phyloP scores from a whole-genome alignment of 2,888 invertebrate genomes.

The Lobophora halterata region DNA sequence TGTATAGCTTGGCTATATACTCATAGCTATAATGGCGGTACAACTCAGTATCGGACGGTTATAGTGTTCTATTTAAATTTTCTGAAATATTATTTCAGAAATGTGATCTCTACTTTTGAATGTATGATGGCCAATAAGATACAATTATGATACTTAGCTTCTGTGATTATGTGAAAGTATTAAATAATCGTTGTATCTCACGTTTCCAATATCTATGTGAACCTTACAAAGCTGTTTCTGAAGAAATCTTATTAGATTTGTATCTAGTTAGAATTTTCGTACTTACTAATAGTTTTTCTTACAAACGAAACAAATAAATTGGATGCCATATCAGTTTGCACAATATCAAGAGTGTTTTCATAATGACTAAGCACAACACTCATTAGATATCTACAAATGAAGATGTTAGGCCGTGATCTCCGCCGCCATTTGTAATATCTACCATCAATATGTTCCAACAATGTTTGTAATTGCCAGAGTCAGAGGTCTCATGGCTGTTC shows the following conservation, averaged over 20 bases:
- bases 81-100: constrained; percentile 5
- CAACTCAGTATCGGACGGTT: constrained; percentile 15
- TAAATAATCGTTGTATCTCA: too few species aligned
- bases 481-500: constrained; percentile 51
- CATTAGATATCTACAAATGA: constrained; percentile 36
- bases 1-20: constrained; percentile 13
- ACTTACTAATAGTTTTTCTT: not conserved
- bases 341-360: constrained; percentile 6
- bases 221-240: too few species aligned
- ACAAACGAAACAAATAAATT: too few species aligned
- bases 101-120: constrained; percentile 4
- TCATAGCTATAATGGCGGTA: constrained; percentile 12
- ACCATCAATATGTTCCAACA: constrained; percentile 41
- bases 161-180: too few species aligned
- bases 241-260: constrained; percentile 3
- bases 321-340: too few species aligned
- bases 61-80: constrained; percentile 16
- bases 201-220: too few species aligned
- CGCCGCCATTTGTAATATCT: constrained; percentile 37
- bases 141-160: too few species aligned
- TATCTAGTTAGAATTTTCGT: constrained; percentile 1
- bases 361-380: constrained; percentile 34
- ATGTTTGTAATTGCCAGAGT: constrained; percentile 57
- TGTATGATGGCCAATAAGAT: too few species aligned
- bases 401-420: constrained; percentile 37